Percentiles rank a stretch among this genome's conserved stretches.
Conservation (phyloP, 1,140 invertebrate species). For the Tenebrio molitor region DNA sequence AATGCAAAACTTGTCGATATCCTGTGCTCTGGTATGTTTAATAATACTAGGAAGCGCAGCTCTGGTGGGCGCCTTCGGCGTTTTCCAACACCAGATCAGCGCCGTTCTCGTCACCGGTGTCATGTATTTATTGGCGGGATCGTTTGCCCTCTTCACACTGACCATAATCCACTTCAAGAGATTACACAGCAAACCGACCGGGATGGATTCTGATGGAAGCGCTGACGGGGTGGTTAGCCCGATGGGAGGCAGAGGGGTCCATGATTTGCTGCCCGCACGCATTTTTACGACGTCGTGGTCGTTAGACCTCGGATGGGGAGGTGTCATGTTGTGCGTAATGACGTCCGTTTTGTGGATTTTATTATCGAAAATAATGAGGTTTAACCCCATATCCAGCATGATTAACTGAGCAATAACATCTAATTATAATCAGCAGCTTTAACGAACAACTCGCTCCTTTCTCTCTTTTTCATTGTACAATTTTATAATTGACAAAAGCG, state of each 20-base stretch:
- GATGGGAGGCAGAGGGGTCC: conserved; percentile 67
- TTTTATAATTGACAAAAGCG: too few relatives aligned
- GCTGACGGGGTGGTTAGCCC: conserved; percentile 77
- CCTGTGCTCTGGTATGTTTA: conserved; percentile 89
- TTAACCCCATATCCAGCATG: conserved; percentile 83
- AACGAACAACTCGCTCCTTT: neutral
- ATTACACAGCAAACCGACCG: conserved; percentile 75
- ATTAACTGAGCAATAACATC: conserved; percentile 69
- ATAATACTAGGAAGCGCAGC: conserved; percentile 88
- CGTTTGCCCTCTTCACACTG: conserved; percentile 89
- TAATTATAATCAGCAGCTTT: conserved; percentile 9
- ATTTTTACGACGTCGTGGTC: conserved; percentile 86
- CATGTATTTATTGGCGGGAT: conserved; percentile 90
- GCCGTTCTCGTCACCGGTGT: conserved; percentile 92
- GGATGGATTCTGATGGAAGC: conserved; percentile 71
- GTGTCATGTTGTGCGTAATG: conserved; percentile 82
- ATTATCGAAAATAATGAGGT: conserved; percentile 90
- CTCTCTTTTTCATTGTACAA: too few relatives aligned
- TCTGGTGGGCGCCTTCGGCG: conserved; percentile 86
- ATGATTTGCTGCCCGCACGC: conserved; percentile 70
- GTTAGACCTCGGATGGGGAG: conserved; percentile 85
- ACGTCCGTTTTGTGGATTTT: conserved; percentile 88
- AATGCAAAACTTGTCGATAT: conserved; percentile 94
- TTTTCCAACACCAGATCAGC: conserved; percentile 89
- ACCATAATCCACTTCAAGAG: conserved; percentile 93